Evolutionary conservation across 2,113 vertebrate species (phyloP).

Genomic region (Semnornis frantzii): DNA sequence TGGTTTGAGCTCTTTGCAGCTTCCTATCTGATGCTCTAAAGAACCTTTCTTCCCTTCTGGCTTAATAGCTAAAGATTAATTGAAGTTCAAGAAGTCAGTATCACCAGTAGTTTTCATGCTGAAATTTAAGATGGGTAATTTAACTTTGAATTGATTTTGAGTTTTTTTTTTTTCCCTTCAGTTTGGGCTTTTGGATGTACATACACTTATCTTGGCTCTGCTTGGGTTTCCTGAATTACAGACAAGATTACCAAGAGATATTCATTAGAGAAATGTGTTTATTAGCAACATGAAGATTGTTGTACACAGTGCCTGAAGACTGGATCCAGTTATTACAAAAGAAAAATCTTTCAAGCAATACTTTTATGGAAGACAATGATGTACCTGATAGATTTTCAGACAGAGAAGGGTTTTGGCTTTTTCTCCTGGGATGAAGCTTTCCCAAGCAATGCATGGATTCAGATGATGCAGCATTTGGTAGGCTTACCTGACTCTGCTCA

Average conservation of each 20-base stretch:
- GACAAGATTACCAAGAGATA: constrained; percentile 19
- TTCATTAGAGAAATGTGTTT: constrained; percentile 41
- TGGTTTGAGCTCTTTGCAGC: background rate
- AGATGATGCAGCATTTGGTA: background rate
- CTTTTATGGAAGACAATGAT: background rate
- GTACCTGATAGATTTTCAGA: background rate
- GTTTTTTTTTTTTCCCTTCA: constrained; percentile 35
- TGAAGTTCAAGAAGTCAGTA: constrained; percentile 56
- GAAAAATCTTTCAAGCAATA: background rate
- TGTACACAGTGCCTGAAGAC: background rate
- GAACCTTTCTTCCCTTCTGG: constrained; percentile 43
- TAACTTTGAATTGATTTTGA: constrained; percentile 48
- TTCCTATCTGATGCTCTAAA: background rate
- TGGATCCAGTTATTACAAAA: background rate
- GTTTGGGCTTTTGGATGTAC: constrained; percentile 33
- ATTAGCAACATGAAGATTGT: constrained; percentile 36
- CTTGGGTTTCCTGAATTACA: constrained; percentile 33
- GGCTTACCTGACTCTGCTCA: background rate
- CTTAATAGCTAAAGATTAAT: constrained; percentile 64
- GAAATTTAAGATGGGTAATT: constrained; percentile 66
- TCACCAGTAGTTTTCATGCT: constrained; percentile 53
- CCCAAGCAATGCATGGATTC: background rate
- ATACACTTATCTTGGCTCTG: constrained; percentile 6
- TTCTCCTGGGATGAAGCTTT: background rate
- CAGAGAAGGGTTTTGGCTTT: background rate